phyloP scores from a whole-genome alignment of 2,888 invertebrate species.

The Chrysopilus asiliformis region DNA sequence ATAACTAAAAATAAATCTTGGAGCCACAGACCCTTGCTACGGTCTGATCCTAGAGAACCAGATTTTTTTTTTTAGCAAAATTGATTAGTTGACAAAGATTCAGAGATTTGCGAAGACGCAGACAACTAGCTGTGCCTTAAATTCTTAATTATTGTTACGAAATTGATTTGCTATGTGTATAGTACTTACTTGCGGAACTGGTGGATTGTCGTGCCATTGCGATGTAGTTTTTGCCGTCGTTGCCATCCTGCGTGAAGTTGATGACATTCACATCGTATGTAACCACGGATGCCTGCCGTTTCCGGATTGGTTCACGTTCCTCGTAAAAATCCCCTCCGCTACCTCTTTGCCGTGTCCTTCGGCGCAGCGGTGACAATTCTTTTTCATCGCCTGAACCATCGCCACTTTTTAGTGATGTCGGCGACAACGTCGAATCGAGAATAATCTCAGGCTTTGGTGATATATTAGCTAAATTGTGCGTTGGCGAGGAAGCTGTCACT shows the following conservation, averaged over 20 bases:
- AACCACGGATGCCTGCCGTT: conserved; percentile 35
- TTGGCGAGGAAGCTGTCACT: conserved; percentile 24
- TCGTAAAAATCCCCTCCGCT: conserved; percentile 4
- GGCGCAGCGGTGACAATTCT: conserved; percentile 8
- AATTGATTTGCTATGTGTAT: too few relatives aligned
- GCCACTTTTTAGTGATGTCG: conserved; percentile 23
- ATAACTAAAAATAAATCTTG: too few relatives aligned
- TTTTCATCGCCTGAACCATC: conserved; percentile 22
- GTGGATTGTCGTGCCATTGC: conserved; percentile 35
- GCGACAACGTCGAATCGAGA: conserved; percentile 33
- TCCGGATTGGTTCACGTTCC: conserved; percentile 24
- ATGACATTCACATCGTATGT: conserved; percentile 37
- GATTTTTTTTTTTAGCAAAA: too few relatives aligned
- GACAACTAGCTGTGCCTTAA: too few relatives aligned
- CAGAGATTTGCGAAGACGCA: too few relatives aligned
- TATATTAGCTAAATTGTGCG: conserved; percentile 18
- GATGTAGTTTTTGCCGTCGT: conserved; percentile 33
- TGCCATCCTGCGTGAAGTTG: conserved; percentile 34
- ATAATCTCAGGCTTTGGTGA: conserved; percentile 36
- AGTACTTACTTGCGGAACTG: conserved; percentile 34
- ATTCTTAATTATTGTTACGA: too few relatives aligned
- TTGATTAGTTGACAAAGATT: too few relatives aligned
- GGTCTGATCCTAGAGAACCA: too few relatives aligned
- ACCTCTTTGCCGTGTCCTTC: conserved; percentile 2
- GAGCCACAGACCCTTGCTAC: too few relatives aligned